A percentile compares a stretch with the other conserved stretches of the same genome.
Evolutionary conservation across 2,113 vertebrate species (phyloP).

Genomic region (Aegypius monachus): DNA sequence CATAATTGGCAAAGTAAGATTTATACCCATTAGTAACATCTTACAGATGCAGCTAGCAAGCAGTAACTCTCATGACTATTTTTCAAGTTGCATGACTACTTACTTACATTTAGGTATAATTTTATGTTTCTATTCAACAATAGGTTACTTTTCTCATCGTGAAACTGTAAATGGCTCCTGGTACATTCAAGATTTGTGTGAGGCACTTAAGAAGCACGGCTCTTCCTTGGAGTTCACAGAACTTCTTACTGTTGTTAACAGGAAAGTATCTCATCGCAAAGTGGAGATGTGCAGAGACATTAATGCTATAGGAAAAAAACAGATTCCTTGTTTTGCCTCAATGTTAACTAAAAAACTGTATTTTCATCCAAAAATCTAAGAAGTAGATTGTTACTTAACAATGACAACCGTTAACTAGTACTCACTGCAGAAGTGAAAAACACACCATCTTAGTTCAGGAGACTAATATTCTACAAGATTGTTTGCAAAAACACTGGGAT

Average conservation of each 20-base stretch:
- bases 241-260: constrained; percentile 91
- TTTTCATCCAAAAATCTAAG: constrained; percentile 80
- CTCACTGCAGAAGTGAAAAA: not conserved
- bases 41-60: not conserved
- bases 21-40: not conserved
- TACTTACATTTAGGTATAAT: not conserved
- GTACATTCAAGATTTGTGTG: constrained; percentile 88
- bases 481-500: not conserved
- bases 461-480: not conserved
- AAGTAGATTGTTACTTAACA: not conserved
- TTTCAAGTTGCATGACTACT: not conserved
- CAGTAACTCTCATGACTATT: not conserved
- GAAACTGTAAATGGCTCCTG: constrained; percentile 89
- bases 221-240: constrained; percentile 88
- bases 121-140: not conserved
- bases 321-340: constrained; percentile 94
- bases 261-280: constrained; percentile 85
- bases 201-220: constrained; percentile 70
- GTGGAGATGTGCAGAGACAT: constrained; percentile 71
- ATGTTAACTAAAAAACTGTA: constrained; percentile 97
- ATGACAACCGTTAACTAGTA: not conserved
- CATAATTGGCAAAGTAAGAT: not conserved
- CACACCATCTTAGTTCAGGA: not conserved
- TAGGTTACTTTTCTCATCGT: constrained; percentile 94
- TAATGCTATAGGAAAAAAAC: constrained; percentile 87